Evolutionary conservation across 2,888 invertebrate species (phyloP).

Genomic region (Tiliacea aurago): DNA sequence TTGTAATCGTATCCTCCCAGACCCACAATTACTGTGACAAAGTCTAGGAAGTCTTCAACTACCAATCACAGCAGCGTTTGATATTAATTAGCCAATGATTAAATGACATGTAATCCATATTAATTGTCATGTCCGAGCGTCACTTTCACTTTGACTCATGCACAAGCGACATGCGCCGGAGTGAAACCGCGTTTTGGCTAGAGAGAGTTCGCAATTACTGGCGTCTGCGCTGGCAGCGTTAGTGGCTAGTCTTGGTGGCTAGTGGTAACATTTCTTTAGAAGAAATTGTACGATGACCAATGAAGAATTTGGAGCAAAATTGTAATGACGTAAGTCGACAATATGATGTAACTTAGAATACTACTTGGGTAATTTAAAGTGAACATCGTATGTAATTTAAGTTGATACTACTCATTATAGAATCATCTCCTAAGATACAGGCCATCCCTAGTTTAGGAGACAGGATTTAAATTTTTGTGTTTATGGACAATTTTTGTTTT

Average conservation of each 20-base stretch:
- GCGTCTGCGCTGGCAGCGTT: conserved; percentile 38
- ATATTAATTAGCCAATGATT: conserved; percentile 61
- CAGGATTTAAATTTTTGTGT: no score
- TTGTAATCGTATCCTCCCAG: not conserved
- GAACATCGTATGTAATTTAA: no score
- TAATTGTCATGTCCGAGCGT: conserved; percentile 71
- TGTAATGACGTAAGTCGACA: not conserved
- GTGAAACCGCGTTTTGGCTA: conserved; percentile 61
- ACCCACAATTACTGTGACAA: conserved; percentile 10
- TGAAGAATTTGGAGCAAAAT: conserved; percentile 4
- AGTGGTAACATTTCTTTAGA: conserved; percentile 19
- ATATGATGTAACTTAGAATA: conserved; percentile 5
- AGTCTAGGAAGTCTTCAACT: conserved; percentile 18
- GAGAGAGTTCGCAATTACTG: conserved; percentile 69
- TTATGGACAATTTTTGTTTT: no score
- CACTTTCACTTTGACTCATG: conserved; percentile 70
- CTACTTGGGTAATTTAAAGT: not conserved
- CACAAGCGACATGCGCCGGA: conserved; percentile 60
- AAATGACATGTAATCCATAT: conserved; percentile 65
- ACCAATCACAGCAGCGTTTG: conserved; percentile 25
- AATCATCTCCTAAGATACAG: no score
- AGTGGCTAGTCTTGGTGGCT: conserved; percentile 16
- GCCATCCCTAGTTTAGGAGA: no score
- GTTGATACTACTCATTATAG: not conserved
- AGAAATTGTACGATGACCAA: conserved; percentile 15